These are phyloP conservation scores for Corythornis cristatus DNA, from an alignment of 2,113 vertebrate genomes.

Conservation along the genomic window DNA sequence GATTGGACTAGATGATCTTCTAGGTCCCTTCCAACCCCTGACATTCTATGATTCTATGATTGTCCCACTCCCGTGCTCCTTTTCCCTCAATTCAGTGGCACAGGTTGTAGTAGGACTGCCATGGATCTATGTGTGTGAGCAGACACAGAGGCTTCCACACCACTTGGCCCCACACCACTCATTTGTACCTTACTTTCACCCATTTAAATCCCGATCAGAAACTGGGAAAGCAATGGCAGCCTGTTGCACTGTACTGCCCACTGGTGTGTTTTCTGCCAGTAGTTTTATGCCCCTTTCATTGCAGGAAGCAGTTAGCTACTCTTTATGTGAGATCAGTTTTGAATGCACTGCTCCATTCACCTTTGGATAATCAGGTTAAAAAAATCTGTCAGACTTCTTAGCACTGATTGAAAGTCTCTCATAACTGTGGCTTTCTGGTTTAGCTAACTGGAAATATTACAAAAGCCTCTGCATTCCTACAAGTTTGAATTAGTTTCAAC, in stretches of 20 bases:
- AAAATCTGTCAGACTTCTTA: not conserved
- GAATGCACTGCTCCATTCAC: not conserved
- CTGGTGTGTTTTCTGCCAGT: not conserved
- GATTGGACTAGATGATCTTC: no score
- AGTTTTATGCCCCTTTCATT: not conserved
- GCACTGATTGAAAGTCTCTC: not conserved
- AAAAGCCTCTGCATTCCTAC: not conserved
- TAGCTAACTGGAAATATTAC: not conserved
- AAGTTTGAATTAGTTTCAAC: not conserved
- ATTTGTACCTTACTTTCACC: not conserved
- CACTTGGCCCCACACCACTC: not conserved
- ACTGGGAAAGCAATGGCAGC: not conserved
- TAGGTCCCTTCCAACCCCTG: no score
- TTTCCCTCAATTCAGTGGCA: not conserved
- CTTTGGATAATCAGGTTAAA: not conserved
- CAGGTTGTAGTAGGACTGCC: not conserved
- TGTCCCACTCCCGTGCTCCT: not conserved
- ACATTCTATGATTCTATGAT: no score
- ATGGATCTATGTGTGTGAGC: not conserved
- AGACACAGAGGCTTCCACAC: not conserved
- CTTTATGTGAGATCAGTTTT: not conserved
- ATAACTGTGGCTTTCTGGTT: not conserved
- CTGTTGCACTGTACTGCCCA: not conserved
- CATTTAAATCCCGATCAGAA: not conserved
- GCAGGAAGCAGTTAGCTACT: not conserved